Evolutionary conservation across 2,113 vertebrate genomes (phyloP), one percentile per base, ranked within the genome.

Genomic region (Thryonomys swinderianus): DNA sequence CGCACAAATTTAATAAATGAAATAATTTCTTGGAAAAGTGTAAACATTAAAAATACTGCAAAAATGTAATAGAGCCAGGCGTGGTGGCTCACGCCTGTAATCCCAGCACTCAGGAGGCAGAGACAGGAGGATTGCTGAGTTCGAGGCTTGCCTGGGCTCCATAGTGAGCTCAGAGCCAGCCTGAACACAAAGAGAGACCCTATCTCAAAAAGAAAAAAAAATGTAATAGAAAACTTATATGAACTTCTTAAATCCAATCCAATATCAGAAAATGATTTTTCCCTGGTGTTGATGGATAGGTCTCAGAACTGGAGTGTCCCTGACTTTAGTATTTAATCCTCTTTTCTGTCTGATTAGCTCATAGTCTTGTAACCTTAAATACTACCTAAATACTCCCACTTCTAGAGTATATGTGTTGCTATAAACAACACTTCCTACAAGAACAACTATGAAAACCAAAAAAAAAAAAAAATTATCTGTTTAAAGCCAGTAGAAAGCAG

Each of bases 161-260:
- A n/a, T n/a, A n/a, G n/a, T n/a, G n/a, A n/a, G n/a, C n/a, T n/a
- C n/a, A n/a, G n/a, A n/a, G n/a, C n/a, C n/a, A n/a, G n/a, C n/a
- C n/a, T n/a, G n/a, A n/a, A n/a, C n/a, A n/a, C n/a, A n/a, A n/a
- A n/a, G n/a, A n/a, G n/a, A n/a, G n/a, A n/a, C n/a, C n/a, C n/a
- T n/a, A n/a, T n/a, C n/a, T n/a, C n/a, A n/a, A n/a, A n/a, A n/a
- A n/a, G n/a, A n/a, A n/a, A n/a, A n/a, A n/a, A n/a, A n/a, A n/a
- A n/a, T n/a, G 25, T 94, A 95, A 97, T 23, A 94, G 66, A 97
- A 92, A 96, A 94, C 88, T 97, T 93, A 91, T 92, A 59, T 93
- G 79, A 95, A 97, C 78, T 88, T 97, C 91, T 93, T 93, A 96
- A 92, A 93, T 76, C 95, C 87, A 97, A 94, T 96, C 92, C 90